Base-by-base conservation (phyloP, 1,140 invertebrate species). In the Drosophila sproati region DNA sequence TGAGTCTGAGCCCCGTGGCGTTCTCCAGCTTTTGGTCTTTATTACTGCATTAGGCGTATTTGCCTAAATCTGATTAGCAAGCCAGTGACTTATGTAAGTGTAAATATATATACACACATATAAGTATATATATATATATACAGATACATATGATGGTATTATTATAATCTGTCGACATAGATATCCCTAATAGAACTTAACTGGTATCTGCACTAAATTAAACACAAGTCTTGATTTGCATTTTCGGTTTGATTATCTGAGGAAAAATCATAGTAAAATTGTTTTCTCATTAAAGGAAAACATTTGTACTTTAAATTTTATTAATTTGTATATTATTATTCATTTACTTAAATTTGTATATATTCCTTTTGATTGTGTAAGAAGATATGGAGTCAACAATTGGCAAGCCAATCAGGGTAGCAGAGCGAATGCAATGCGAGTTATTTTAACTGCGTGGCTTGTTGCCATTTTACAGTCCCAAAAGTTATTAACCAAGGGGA, bases 1-100 rank as follows among this genome's bases (percentile, higher is more conserved):
- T 20, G 20, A 20, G 20, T 20, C n/a, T 32, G 59, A 83, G 73
- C 52, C 32, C 6, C 37, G 20, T 37, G 51, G 60, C 34, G 29
- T 31, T 50, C 47, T 37, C 31, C 10, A 45, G 28, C 52, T 39
- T 48, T 41, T 41, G 56, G 55, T 75, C 75, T 56, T 86, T 82
- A 79, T 87, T 77, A 82, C 66, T 39, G 75, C 78, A 82, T 86
- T 86, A 87, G 54, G 64, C 76, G 72, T 77, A 64, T 69, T 70
- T 61, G 51, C 57, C 10, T 31, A 54, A 78, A 78, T 87, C 82
- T 70, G 61, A 82, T 82, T 76, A 64, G 72, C 66, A 8, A 39
- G 29, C 29, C 29, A 41, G 29, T n/a, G 39, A 43, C n/a, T 43
- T 43, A n/a, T 43, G 39, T n/a, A n/a, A 41, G 39, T 43, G 39